Percentiles rank a stretch among this genome's conserved stretches.
These are phyloP conservation scores for Aquatica leii DNA, from an alignment of 2,888 invertebrate genomes.

Conservation along the genomic window DNA sequence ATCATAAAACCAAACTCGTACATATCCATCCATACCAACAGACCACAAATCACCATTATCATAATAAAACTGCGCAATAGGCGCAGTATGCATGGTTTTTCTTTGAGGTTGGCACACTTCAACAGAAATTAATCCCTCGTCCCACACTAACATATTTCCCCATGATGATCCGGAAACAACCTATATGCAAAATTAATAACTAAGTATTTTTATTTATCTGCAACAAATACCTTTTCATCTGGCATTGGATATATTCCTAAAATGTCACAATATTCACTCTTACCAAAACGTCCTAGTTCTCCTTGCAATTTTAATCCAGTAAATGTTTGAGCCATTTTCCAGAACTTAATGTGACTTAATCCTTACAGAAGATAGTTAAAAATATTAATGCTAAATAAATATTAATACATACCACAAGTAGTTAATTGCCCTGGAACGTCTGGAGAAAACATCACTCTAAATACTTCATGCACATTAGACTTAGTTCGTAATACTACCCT, in stretches of 20 bases:
- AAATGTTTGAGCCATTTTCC: slow-evolving; percentile 92
- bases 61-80: slow-evolving; percentile 71
- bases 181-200: slow-evolving; percentile 56
- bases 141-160: slow-evolving; percentile 94
- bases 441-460: slow-evolving; percentile 81
- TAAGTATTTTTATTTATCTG: slow-evolving; percentile 10
- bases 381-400: not conserved
- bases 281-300: slow-evolving; percentile 88
- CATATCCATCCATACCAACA: slow-evolving; percentile 76
- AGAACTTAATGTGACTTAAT: slow-evolving; percentile 84
- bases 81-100: slow-evolving; percentile 77
- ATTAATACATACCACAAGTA: slow-evolving; percentile 69
- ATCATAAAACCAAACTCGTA: slow-evolving; percentile 90
- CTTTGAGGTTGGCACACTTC: slow-evolving; percentile 78
- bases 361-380: too few species aligned
- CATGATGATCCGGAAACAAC: slow-evolving; percentile 87
- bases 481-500: slow-evolving; percentile 80
- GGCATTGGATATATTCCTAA: slow-evolving; percentile 85
- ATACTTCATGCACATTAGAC: slow-evolving; percentile 84
- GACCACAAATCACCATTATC: slow-evolving; percentile 58
- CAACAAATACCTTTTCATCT: slow-evolving; percentile 81
- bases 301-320: slow-evolving; percentile 91
- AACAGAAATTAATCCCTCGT: slow-evolving; percentile 85
- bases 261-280: slow-evolving; percentile 91
- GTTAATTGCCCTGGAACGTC: slow-evolving; percentile 81